Evolutionary conservation across 1,140 invertebrate genomes (phyloP).

Genomic region (Fopius arisanus): DNA sequence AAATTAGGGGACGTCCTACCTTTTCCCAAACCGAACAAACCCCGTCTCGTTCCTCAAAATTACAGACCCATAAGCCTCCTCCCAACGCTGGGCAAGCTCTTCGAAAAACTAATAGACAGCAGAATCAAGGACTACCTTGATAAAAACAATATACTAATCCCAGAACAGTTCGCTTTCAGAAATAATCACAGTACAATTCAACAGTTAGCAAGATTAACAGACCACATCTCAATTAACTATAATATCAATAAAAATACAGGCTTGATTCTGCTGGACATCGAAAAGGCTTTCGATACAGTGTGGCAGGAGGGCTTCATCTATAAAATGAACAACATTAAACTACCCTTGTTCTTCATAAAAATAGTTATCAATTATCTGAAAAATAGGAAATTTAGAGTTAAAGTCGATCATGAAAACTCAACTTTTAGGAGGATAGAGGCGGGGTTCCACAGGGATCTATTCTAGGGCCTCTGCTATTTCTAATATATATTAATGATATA

Average conservation of each 20-base stretch:
- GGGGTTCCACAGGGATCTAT: too few relatives aligned
- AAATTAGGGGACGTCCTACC: neutral
- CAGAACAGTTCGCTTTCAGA: neutral
- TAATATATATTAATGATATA: too few relatives aligned
- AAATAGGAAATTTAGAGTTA: too few relatives aligned
- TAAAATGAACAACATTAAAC: constrained; percentile 36
- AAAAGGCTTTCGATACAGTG: neutral
- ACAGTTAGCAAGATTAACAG: neutral
- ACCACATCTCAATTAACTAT: neutral
- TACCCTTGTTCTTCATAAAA: constrained; percentile 38
- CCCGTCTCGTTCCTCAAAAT: neutral
- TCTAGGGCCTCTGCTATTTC: too few relatives aligned
- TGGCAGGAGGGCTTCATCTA: constrained; percentile 37
- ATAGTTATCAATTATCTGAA: constrained; percentile 39
- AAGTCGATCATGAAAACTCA: too few relatives aligned
- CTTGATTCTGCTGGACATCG: too few relatives aligned
- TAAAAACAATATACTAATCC: neutral
- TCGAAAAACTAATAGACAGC: neutral
- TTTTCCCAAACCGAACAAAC: neutral
- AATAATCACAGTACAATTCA: neutral
- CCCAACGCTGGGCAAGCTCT: neutral
- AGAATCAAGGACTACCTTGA: neutral
- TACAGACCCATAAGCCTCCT: too few relatives aligned
- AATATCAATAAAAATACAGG: neutral
- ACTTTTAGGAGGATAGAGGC: too few relatives aligned